Percentiles rank a stretch among this genome's conserved stretches.
These are phyloP conservation scores for Chesias legatella DNA, from an alignment of 2,888 invertebrate species.

Conservation along the genomic window DNA sequence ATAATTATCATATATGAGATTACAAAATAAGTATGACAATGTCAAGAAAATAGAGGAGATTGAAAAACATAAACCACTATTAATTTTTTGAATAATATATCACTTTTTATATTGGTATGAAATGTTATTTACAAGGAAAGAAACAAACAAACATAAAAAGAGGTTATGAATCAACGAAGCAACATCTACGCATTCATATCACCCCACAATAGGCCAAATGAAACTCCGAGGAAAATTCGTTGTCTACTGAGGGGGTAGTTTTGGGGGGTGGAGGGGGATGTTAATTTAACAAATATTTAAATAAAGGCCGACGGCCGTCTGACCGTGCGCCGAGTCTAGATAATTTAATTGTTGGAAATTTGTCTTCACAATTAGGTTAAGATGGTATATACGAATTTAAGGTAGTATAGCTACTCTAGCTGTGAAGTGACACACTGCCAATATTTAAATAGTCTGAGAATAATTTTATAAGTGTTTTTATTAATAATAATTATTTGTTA, in stretches of 20 bases:
- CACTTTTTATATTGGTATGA: too few species aligned
- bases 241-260: slow-evolving; percentile 44
- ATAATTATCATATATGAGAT: too few species aligned
- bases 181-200: slow-evolving; percentile 4
- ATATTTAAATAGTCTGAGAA: neutral
- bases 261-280: slow-evolving; percentile 34
- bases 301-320: slow-evolving; percentile 52
- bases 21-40: too few species aligned
- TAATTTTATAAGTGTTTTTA: slow-evolving; percentile 2
- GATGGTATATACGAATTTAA: slow-evolving; percentile 10
- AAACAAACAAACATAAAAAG: slow-evolving; percentile 1
- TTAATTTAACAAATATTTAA: slow-evolving; percentile 72
- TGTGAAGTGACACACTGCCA: slow-evolving; percentile 14
- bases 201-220: slow-evolving; percentile 45
- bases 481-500: slow-evolving; percentile 1
- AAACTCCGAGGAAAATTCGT: slow-evolving; percentile 45
- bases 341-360: slow-evolving; percentile 18
- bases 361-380: slow-evolving; percentile 8
- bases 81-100: too few species aligned
- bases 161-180: slow-evolving; percentile 4
- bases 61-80: too few species aligned
- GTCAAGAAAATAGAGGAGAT: too few species aligned
- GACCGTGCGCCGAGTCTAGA: slow-evolving; percentile 25
- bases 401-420: slow-evolving; percentile 13
- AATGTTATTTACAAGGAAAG: slow-evolving; percentile 1